Evolutionary conservation across 2,113 vertebrate species (phyloP).

Genomic region (Polypterus senegalus): DNA sequence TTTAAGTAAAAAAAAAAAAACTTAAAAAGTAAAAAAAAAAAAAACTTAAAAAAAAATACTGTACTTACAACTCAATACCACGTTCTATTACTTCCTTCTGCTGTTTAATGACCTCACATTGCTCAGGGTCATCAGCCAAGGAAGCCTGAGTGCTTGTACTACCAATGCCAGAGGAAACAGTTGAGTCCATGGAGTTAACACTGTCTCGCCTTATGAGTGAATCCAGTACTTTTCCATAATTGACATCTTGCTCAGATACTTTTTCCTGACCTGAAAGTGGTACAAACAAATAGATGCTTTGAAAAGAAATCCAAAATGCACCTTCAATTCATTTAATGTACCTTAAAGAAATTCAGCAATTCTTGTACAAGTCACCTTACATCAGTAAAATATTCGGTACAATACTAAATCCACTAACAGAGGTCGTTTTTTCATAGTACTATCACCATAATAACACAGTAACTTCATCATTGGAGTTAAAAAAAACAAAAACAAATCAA

Average conservation of each 20-base stretch:
- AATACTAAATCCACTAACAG: too few species aligned
- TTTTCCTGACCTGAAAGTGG: slow-evolving; percentile 68
- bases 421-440: too few species aligned
- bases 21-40: too few species aligned
- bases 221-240: slow-evolving; percentile 70
- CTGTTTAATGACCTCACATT: slow-evolving; percentile 96
- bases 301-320: not conserved
- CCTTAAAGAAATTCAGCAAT: not conserved
- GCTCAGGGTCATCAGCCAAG: slow-evolving; percentile 79
- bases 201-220: slow-evolving; percentile 66
- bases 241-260: slow-evolving; percentile 59
- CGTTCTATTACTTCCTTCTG: slow-evolving; percentile 97
- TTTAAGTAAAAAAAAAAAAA: too few species aligned
- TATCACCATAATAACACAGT: too few species aligned
- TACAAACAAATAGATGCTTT: slow-evolving; percentile 8
- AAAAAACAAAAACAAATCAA: too few species aligned
- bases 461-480: too few species aligned
- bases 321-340: not conserved
- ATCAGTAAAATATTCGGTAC: too few species aligned
- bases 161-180: slow-evolving; percentile 63
- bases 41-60: too few species aligned
- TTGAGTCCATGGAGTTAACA: slow-evolving; percentile 82
- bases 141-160: slow-evolving; percentile 46
- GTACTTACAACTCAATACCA: slow-evolving; percentile 84
- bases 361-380: too few species aligned